These are phyloP conservation scores for Epinotia brunnichana DNA, from an alignment of 2,888 invertebrate species.

Conservation along the genomic window DNA sequence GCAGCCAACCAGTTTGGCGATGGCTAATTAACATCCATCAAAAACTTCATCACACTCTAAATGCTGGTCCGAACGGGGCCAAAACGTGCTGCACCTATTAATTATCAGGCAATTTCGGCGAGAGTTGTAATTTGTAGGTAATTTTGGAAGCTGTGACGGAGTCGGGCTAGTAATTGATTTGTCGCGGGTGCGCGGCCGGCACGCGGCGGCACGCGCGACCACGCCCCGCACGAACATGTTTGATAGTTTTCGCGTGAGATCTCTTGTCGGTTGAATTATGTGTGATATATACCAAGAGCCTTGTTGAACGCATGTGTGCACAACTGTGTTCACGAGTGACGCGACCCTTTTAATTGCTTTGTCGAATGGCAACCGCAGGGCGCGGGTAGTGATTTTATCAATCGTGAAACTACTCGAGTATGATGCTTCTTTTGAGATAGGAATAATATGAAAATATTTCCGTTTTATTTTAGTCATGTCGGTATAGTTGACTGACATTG, in stretches of 20 bases:
- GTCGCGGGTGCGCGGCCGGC: slow-evolving; percentile 66
- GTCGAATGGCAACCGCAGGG: slow-evolving; percentile 29
- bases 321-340: slow-evolving; percentile 38
- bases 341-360: slow-evolving; percentile 36
- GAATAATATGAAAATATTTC: background rate
- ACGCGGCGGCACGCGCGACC: slow-evolving; percentile 59
- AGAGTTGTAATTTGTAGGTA: slow-evolving; percentile 77
- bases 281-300: slow-evolving; percentile 31
- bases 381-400: slow-evolving; percentile 24
- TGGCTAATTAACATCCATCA: background rate
- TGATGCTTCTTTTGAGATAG: background rate
- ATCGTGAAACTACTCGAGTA: background rate
- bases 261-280: slow-evolving; percentile 54
- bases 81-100: slow-evolving; percentile 61
- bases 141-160: slow-evolving; percentile 73
- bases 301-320: slow-evolving; percentile 44
- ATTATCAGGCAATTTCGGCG: slow-evolving; percentile 71
- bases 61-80: slow-evolving; percentile 16
- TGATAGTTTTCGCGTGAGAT: slow-evolving; percentile 67
- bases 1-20: background rate
- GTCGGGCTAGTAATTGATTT: slow-evolving; percentile 79
- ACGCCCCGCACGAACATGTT: slow-evolving; percentile 59
- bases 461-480: background rate
- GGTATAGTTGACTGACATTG: too few species aligned
- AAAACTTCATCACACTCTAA: slow-evolving; percentile 7